Conservation (phyloP, 2,888 invertebrate species). For the Mythimna impura region DNA sequence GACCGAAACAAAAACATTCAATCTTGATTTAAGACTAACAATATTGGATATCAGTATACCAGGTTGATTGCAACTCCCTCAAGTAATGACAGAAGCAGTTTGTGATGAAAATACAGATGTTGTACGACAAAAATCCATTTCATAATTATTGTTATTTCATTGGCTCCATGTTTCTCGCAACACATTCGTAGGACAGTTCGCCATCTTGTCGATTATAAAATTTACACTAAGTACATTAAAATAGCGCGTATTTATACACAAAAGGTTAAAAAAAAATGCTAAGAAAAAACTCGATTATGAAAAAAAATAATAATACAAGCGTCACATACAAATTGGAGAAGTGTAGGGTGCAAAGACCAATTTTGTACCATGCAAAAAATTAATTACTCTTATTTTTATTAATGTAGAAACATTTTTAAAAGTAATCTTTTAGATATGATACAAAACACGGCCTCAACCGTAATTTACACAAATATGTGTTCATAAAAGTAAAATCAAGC, state of each 20-base stretch:
- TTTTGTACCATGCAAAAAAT: conserved; percentile 22
- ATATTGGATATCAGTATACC: not conserved
- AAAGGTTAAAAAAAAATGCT: conserved; percentile 68
- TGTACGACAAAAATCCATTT: not conserved
- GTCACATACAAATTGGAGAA: conserved; percentile 74
- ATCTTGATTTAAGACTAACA: not conserved
- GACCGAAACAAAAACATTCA: not conserved
- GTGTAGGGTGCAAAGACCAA: conserved; percentile 59
- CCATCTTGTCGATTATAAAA: conserved; percentile 57
- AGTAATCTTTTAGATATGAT: conserved; percentile 24
- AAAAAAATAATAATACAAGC: conserved; percentile 77
- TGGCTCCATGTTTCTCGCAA: not conserved
- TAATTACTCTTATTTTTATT: not conserved
- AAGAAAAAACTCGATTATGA: conserved; percentile 74
- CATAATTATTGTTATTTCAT: not conserved
- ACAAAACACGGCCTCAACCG: conserved; percentile 42
- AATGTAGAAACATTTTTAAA: conserved; percentile 16
- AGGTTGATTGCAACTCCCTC: not conserved
- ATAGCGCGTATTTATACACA: conserved; percentile 64
- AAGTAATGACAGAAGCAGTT: not conserved
- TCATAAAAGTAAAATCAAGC: conserved; percentile 79
- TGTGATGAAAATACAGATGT: not conserved
- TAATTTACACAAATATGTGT: conserved; percentile 79
- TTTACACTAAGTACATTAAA: conserved; percentile 71
- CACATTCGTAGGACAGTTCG: conserved; percentile 47